Base-by-base conservation (phyloP, 2,113 vertebrate genomes). In the Atherinomorus stipes region DNA sequence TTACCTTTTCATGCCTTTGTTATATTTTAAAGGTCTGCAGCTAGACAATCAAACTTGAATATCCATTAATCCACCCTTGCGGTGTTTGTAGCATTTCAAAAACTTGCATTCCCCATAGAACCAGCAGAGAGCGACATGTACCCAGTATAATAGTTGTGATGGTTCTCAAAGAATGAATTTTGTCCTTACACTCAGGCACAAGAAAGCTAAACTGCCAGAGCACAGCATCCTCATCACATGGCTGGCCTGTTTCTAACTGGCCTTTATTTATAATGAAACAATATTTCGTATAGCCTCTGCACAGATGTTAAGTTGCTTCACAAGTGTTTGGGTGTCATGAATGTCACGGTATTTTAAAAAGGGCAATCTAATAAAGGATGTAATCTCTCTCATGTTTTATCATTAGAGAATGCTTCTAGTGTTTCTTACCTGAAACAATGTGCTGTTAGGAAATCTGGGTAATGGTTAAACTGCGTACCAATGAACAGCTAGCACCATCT, bases 111-210 rank as follows among this genome's bases (percentile, higher is more conserved):
- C 18, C 44, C 44, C 25, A 7, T 57, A 66, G 2, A 49, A 7
- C 70, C 84, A 54, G 73, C 56, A 89, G 87, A 61, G 69, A 76
- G 81, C 47, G 13, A 52, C 44, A 50, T 64, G 7, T 8, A 3
- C 26, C 38, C 12, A 67, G 3, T 22, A 21, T 38, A 2, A 25
- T 60, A 7, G 51, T 23, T 44, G 21, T 11, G 4, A 1, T 50
- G 13, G 7, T 9, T 34, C 3, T 28, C 3, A 28, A 28, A 28
- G 6, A 3, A 28, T 28, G 31, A 34, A 34, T 1, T 34, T 34
- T 34, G 31, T 34, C 31, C 9, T 16, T 16, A 3, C 13, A 42
- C 40, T 44, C 10, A 6, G 34, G 5, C 18, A 31, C 31, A 64
- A 50, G 8, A 21, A 57, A 38, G 1, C 15, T 50, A 7, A 50